Base-by-base conservation (phyloP, 2,113 vertebrate genomes). In the Phocoena sinus region DNA sequence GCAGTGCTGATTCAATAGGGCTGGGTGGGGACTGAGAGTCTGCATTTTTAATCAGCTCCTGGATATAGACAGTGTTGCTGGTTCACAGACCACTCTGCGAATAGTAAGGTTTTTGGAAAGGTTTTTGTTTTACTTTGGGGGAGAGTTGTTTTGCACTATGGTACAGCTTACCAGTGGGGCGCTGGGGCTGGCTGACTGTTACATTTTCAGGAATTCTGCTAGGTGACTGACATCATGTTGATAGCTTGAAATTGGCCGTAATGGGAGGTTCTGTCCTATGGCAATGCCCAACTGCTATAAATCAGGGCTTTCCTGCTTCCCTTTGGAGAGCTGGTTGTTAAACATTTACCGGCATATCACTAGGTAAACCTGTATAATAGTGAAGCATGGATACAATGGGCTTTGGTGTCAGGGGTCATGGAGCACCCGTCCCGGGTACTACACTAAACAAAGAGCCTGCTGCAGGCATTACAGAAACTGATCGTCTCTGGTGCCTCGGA, bases 381-480 rank as follows among this genome's bases (percentile, higher is more conserved):
- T 6, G 56, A 90, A 81, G 50, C 47, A 2, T 1, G 47, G 20
- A 1, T 8, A 12, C 14, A 63, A 71, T 15, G 47, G 70, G 56
- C 41, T 92, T 63, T 31, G 1, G 81, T 6, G 21, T 62, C 26
- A 31, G 76, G 58, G 73, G n/a, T 80, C 58, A 8, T 1, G 14
- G 56, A 71, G 71, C 93, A 84, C 83, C 97, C 88, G 95, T 85
- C 94, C 89, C 17, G 33, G 96, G 26, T 95, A 91, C 79, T 92
- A 91, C 67, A 96, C 95, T 97, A 95, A 96, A 94, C 63, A 74
- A 97, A 96, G 97, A 84, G 95, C 95, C 97, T 98, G 97, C 97
- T 96, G 82, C 97, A 98, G 96, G 96, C 96, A 94, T 91, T 97
- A 96, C 87, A 97, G 94, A 96, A 96, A 96, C 94, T 86, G 98